phyloP scores from a whole-genome alignment of 2,797 vertebrate genomes.

The Gymnoscopelus braueri region DNA sequence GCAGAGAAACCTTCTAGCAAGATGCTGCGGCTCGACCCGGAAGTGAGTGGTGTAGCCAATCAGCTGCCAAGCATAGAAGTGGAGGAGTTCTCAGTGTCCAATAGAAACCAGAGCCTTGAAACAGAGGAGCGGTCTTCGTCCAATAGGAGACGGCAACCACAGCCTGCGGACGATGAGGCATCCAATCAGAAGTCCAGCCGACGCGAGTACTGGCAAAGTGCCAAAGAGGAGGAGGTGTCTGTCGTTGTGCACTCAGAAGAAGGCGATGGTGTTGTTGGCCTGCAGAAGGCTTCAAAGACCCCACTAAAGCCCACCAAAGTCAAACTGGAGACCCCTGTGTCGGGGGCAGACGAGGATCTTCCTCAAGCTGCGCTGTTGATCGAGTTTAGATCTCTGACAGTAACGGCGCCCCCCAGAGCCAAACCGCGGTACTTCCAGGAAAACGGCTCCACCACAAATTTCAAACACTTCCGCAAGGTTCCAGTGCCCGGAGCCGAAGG shows the following conservation, averaged over 20 bases:
- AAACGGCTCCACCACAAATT: slow-evolving; percentile 81
- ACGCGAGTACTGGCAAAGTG: slow-evolving; percentile 52
- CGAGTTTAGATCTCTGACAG: slow-evolving; percentile 88
- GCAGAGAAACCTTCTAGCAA: slow-evolving; percentile 48
- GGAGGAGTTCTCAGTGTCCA: slow-evolving; percentile 14
- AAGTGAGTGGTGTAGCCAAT: slow-evolving; percentile 8
- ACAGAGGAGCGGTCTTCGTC: slow-evolving; percentile 26
- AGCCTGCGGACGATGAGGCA: slow-evolving; percentile 16
- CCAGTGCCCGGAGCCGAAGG: slow-evolving; percentile 75
- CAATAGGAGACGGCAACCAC: slow-evolving; percentile 40
- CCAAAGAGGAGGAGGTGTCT: slow-evolving; percentile 61
- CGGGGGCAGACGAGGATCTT: slow-evolving; percentile 69
- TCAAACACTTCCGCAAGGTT: slow-evolving; percentile 92
- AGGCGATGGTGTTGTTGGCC: slow-evolving; percentile 26
- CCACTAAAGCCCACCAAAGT: slow-evolving; percentile 36
- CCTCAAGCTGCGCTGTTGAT: slow-evolving; percentile 86
- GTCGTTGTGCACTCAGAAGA: slow-evolving; percentile 64
- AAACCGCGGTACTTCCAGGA: slow-evolving; percentile 44
- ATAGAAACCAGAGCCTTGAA: slow-evolving; percentile 22
- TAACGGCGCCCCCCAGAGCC: slow-evolving; percentile 66
- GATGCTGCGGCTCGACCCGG: slow-evolving; percentile 57
- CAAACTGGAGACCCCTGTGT: slow-evolving; percentile 67
- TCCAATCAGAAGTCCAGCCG: slow-evolving; percentile 27
- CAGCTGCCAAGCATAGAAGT: background rate
- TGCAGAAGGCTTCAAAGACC: slow-evolving; percentile 18